Evolutionary conservation across 2,113 vertebrate genomes (phyloP), one percentile per base, ranked within the genome.

Genomic region (Corythoichthys intestinalis): DNA sequence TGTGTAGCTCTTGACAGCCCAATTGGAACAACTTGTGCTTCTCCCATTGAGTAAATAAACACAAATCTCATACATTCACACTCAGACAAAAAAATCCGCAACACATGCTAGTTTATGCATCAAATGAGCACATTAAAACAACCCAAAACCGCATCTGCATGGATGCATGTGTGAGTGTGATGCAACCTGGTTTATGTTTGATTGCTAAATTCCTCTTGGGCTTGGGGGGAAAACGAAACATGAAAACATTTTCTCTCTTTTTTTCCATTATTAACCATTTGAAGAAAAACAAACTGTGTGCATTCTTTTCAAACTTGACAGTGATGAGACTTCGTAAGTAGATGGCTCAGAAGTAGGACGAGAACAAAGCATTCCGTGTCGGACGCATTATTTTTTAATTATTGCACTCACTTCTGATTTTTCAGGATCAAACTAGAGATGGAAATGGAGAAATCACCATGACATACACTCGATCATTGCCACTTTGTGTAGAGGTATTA

Each of bases 281-380:
- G 50, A 53, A 53, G 50, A n/a, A n/a, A 53, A 53, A 44, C 41
- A 44, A n/a, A 53, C 50, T 20, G 6, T 17, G 20, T 13, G 37
- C 37, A 61, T 41, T 20, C 38, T n/a, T 44, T 41, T 61, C 17
- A 61, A 70, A 47, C 35, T 61, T 57, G 13, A 74, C 66, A 78
- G 61, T 67, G 46, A 49, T 59, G 69, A 76, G 65, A 61, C 65
- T 57, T 74, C 67, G 67, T 49, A 67, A 67, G 66, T 65, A 71
- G 54, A 72, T 48, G 44, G 28, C 50, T 70, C 47, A 41, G 57
- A 85, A 58, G 65, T 50, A 14, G 44, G 41, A 67, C 48, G 66
- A 48, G 53, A 46, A 5, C 58, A 13, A 20, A 58, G 48, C 35
- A 0, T 64, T 35, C 38, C 28, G 58, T 56, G n/a, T 38, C 12